Evolutionary conservation across 2,888 invertebrate species (phyloP).

Genomic region (Ceramica pisi): DNA sequence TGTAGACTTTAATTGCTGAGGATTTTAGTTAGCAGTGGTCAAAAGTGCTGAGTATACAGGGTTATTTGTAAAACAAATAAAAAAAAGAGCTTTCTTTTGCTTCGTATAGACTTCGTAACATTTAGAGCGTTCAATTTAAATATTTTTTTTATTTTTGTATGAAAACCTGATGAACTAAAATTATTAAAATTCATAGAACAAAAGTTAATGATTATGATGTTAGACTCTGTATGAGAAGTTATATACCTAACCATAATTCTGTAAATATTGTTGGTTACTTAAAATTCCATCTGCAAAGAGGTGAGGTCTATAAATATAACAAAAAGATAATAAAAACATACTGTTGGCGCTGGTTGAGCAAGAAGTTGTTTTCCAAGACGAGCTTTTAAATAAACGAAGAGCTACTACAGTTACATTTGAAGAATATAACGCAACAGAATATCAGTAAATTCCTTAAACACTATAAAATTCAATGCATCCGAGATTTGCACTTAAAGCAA

Average conservation of each 20-base stretch:
- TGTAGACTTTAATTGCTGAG: neutral
- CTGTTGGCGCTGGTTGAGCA: neutral
- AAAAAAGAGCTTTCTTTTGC: no score
- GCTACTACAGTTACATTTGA: slow-evolving; percentile 3
- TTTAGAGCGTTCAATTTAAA: no score
- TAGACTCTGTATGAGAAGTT: no score
- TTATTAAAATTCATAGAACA: no score
- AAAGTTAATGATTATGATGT: no score
- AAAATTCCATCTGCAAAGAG: slow-evolving; percentile 6
- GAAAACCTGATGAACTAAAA: no score
- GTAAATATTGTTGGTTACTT: neutral
- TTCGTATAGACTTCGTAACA: no score
- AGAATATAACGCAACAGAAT: slow-evolving; percentile 29
- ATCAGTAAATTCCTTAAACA: slow-evolving; percentile 17
- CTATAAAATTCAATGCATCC: slow-evolving; percentile 55
- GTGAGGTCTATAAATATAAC: slow-evolving; percentile 21
- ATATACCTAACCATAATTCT: neutral
- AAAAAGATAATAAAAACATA: slow-evolving; percentile 33
- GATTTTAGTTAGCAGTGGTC: neutral
- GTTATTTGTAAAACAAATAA: no score
- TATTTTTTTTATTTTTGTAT: no score
- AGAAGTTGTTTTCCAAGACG: slow-evolving; percentile 20
- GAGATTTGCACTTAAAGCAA: slow-evolving; percentile 8
- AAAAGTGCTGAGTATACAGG: neutral
- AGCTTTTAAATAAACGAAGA: slow-evolving; percentile 44